These are phyloP conservation scores for Magallana nippona DNA, from an alignment of 2,888 invertebrate genomes.

Conservation along the genomic window DNA sequence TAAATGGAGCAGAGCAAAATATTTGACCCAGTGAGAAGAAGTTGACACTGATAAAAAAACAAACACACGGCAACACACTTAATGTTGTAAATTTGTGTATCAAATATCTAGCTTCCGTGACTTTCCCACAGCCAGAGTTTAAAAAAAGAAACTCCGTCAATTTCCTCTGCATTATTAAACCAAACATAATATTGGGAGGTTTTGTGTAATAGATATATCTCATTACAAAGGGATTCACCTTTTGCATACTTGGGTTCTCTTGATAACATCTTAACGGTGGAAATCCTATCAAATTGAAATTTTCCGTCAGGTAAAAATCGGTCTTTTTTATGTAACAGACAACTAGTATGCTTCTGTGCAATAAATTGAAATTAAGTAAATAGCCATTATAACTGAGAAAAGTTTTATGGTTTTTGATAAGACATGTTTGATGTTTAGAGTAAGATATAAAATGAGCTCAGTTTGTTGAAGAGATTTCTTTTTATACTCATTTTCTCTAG, in stretches of 20 bases:
- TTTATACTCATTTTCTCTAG: background rate
- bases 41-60: background rate
- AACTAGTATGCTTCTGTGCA: background rate
- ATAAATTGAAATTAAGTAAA: conserved; percentile 31
- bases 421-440: conserved; percentile 32
- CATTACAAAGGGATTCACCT: conserved; percentile 13
- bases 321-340: background rate
- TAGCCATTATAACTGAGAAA: conserved; percentile 13
- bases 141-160: background rate
- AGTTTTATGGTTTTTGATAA: conserved; percentile 17
- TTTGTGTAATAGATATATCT: background rate
- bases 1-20: background rate
- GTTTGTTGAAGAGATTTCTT: background rate
- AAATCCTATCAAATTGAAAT: conserved; percentile 1
- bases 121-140: background rate
- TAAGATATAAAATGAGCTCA: conserved; percentile 19
- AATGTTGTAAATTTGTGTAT: background rate
- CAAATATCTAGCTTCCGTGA: conserved; percentile 12
- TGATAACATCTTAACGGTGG: conserved; percentile 17
- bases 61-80: background rate
- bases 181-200: background rate
- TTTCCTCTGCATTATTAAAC: background rate
- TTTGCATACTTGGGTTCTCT: background rate
- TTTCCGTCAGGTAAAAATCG: background rate
- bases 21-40: conserved; percentile 17